phyloP scores from a whole-genome alignment of 2,113 vertebrate species.

The Sinocyclocheilus anshuiensis region DNA sequence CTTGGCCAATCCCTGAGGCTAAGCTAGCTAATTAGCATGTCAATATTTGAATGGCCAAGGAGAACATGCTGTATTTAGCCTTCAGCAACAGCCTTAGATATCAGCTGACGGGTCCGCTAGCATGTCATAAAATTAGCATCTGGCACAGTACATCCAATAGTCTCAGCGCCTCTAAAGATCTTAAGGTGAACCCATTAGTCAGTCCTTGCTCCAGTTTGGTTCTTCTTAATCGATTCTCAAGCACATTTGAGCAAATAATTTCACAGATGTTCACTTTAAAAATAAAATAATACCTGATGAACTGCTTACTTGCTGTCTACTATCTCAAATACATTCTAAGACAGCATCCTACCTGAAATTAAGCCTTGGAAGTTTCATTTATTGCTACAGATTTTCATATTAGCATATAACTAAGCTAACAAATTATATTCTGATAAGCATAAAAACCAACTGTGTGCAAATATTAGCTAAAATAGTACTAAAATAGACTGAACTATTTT shows the following conservation, averaged over 20 bases:
- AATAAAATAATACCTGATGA: background rate
- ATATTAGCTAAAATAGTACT: background rate
- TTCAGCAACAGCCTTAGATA: background rate
- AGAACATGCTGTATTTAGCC: background rate
- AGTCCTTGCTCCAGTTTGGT: background rate
- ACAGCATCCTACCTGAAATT: background rate
- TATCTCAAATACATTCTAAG: background rate
- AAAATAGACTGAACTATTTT: background rate
- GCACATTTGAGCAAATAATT: background rate
- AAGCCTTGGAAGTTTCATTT: background rate
- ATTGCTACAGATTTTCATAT: background rate
- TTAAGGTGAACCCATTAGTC: background rate
- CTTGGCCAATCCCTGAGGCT: background rate
- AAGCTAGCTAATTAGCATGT: background rate
- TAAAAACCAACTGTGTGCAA: background rate
- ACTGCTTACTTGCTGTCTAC: background rate
- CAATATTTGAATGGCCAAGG: background rate
- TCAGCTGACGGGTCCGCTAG: background rate
- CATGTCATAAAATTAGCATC: conserved; percentile 1
- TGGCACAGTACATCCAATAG: background rate
- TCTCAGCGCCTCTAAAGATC: background rate
- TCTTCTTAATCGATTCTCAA: background rate
- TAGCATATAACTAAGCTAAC: background rate
- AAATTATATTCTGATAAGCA: background rate
- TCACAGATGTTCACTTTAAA: conserved; percentile 2